phyloP scores from a whole-genome alignment of 2,888 invertebrate species.

The Caenorhabditis becei region DNA sequence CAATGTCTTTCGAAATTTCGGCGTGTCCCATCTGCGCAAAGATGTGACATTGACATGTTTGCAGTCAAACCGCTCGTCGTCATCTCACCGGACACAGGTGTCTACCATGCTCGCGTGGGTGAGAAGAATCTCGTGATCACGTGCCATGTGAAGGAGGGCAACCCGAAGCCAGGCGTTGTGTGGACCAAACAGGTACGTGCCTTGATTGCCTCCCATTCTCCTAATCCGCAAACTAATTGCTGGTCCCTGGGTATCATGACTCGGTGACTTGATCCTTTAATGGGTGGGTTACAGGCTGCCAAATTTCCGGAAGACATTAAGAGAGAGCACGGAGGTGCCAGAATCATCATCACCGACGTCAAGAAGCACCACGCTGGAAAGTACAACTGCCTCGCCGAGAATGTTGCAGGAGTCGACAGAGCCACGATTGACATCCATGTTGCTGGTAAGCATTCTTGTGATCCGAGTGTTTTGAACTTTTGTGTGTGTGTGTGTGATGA shows the following conservation, averaged over 20 bases:
- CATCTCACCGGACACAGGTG: slow-evolving; percentile 61
- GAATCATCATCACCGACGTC: slow-evolving; percentile 52
- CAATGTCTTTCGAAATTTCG: slow-evolving; percentile 26
- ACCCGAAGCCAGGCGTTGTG: slow-evolving; percentile 71
- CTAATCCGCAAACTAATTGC: slow-evolving; percentile 20
- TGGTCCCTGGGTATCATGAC: slow-evolving; percentile 11
- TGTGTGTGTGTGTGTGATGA: slow-evolving; percentile 10
- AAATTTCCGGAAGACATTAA: slow-evolving; percentile 56
- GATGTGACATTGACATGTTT: slow-evolving; percentile 20
- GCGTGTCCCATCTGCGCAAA: slow-evolving; percentile 3
- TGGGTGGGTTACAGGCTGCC: slow-evolving; percentile 46
- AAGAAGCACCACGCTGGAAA: slow-evolving; percentile 64
- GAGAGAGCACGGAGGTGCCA: slow-evolving; percentile 40
- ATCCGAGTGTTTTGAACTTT: slow-evolving; percentile 3
- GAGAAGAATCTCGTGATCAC: slow-evolving; percentile 67
- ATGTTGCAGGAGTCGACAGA: slow-evolving; percentile 59
- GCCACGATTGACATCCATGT: slow-evolving; percentile 64
- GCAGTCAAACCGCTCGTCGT: slow-evolving; percentile 62
- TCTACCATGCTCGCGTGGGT: slow-evolving; percentile 62
- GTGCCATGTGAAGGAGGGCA: slow-evolving; percentile 74
- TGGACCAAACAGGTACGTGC: slow-evolving; percentile 69
- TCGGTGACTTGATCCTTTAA: slow-evolving; percentile 51
- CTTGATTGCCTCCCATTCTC: slow-evolving; percentile 12
- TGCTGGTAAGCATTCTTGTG: slow-evolving; percentile 62
- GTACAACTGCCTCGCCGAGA: slow-evolving; percentile 65